These are phyloP conservation scores for Schlechtendalia chinensis DNA, from an alignment of 1,140 invertebrate species.

Conservation along the genomic window DNA sequence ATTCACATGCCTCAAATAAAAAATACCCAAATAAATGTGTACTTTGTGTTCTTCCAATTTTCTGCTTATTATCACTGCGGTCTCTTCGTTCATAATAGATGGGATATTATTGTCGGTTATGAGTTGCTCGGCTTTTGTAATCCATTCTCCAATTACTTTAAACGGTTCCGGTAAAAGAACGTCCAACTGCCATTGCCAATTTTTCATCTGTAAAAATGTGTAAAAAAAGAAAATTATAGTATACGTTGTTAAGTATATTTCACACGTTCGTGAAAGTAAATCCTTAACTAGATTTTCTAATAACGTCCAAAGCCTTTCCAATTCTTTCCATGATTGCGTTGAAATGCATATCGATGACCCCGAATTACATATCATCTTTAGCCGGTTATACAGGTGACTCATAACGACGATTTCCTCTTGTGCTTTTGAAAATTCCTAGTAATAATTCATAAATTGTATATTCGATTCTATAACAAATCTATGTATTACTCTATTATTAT, in stretches of 20 bases:
- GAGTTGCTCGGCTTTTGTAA: constrained; percentile 80
- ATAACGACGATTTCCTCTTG: constrained; percentile 71
- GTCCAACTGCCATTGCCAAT: constrained; percentile 85
- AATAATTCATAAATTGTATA: constrained; percentile 55
- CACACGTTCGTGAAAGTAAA: no score
- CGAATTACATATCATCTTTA: constrained; percentile 73
- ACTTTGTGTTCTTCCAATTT: constrained; percentile 86
- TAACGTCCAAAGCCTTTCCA: constrained; percentile 74
- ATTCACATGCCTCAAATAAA: neutral
- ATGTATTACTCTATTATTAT: neutral
- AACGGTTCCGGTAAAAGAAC: constrained; percentile 79
- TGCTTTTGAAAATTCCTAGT: constrained; percentile 69
- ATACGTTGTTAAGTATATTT: neutral
- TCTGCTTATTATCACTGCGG: constrained; percentile 78
- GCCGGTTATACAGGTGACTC: constrained; percentile 67
- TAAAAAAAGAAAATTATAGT: neutral
- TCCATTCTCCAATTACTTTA: constrained; percentile 81
- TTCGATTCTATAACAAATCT: neutral
- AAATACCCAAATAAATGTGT: neutral
- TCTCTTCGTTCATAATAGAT: constrained; percentile 77
- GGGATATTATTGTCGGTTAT: constrained; percentile 76
- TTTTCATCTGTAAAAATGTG: constrained; percentile 63
- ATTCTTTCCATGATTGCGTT: constrained; percentile 74
- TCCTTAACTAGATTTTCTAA: constrained; percentile 41
- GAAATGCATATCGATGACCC: constrained; percentile 76